Evolutionary conservation across 2,113 vertebrate species (phyloP).

Genomic region (Festucalex cinctus): DNA sequence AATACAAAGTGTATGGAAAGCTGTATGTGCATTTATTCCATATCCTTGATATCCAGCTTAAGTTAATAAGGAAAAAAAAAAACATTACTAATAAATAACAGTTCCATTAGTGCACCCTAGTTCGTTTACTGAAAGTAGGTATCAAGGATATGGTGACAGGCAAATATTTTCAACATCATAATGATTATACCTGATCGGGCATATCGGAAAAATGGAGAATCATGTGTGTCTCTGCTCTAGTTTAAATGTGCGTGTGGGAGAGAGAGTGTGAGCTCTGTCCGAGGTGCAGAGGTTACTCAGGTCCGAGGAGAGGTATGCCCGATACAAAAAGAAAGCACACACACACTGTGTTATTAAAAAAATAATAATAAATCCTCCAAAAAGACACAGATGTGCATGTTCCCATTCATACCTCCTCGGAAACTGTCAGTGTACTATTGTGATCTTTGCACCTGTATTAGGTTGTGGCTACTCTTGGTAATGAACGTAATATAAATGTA

Average conservation of each 20-base stretch:
- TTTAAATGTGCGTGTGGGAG: constrained; percentile 28
- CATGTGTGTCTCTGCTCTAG: constrained; percentile 15
- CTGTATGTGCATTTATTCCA: not conserved
- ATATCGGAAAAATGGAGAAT: constrained; percentile 15
- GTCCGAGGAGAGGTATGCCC: constrained; percentile 48
- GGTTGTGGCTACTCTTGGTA: constrained; percentile 71
- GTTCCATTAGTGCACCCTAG: not conserved
- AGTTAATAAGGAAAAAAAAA: not conserved
- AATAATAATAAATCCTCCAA: not conserved
- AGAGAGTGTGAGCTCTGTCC: constrained; percentile 38
- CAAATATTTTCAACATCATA: constrained; percentile 11
- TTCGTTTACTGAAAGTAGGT: not conserved
- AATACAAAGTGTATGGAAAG: constrained; percentile 4
- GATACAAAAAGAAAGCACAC: constrained; percentile 58
- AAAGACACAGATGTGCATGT: constrained; percentile 37
- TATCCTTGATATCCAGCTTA: not conserved
- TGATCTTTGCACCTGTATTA: constrained; percentile 73
- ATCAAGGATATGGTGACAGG: not conserved
- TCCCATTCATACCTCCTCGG: constrained; percentile 34
- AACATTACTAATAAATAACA: not conserved
- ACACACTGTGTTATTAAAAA: constrained; percentile 23
- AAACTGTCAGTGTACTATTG: constrained; percentile 70
- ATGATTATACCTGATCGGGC: not conserved
- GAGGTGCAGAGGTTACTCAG: constrained; percentile 49
- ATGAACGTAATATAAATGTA: constrained; percentile 70